phyloP scores from a whole-genome alignment of 2,113 vertebrate genomes.

The Petaurus breviceps region DNA sequence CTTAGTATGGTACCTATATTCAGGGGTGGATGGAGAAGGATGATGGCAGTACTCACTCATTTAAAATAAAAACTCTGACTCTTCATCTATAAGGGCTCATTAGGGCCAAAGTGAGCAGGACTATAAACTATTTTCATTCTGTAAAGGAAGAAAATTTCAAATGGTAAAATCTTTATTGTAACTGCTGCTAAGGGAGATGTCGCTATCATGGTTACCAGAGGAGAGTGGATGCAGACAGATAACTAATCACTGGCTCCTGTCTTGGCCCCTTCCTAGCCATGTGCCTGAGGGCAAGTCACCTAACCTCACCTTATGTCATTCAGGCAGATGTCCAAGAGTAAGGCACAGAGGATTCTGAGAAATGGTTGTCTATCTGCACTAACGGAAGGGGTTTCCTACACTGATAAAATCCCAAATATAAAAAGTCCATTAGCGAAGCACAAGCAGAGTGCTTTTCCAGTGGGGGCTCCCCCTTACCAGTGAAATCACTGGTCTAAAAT shows the following conservation, averaged over 20 bases:
- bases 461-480: not conserved
- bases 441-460: not conserved
- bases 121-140: constrained; percentile 15
- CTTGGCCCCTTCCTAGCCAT: not conserved
- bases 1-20: constrained; percentile 10
- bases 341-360: not conserved
- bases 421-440: not conserved
- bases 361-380: constrained; percentile 21
- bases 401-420: not conserved
- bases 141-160: constrained; percentile 39
- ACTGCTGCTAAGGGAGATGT: constrained; percentile 14
- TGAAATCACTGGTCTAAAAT: not conserved
- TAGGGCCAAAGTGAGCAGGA: constrained; percentile 12
- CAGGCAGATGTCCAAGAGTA: constrained; percentile 23
- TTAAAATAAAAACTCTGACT: constrained; percentile 43
- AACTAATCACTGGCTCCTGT: not conserved
- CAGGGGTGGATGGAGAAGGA: not conserved
- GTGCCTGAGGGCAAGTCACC: constrained; percentile 4
- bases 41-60: not conserved
- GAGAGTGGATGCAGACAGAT: constrained; percentile 20
- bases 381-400: not conserved
- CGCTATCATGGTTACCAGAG: constrained; percentile 11
- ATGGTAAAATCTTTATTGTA: constrained; percentile 13
- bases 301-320: not conserved
- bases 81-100: constrained; percentile 18